Evolutionary conservation across 1,140 invertebrate species (phyloP), one percentile per base, ranked within the genome.

Genomic region (Halesus radiatus): DNA sequence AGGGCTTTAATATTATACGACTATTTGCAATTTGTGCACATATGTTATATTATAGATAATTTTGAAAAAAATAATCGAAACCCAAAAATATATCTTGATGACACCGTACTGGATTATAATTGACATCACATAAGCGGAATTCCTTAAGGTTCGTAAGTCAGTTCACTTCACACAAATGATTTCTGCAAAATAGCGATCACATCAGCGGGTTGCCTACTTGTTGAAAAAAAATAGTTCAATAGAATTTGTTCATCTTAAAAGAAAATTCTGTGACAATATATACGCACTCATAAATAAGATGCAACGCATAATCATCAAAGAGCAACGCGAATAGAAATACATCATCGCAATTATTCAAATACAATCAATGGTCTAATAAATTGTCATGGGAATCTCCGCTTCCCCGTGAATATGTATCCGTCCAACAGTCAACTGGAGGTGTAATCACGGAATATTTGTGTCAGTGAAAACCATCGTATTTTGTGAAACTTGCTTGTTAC

Each of bases 371-470:
- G 45, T 22, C 75, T 18, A 52, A 76, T 62, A 64, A 76, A 64
- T 18, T 52, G 16, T 62, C 60, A 64, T 76, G 56, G 22, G 58
- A 76, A 76, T 37, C 16, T 60, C 18, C 8, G 64, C 29, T 32
- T 32, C 53, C 54, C 32, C 73, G 60, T 60, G 53, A 45, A 50
- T 64, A 76, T 76, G 75, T 2, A 62, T 22, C 58, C 62, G 62
- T 22, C 58, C 58, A 77, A 13, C 32, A 32, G 45, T 13, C 13
- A 10, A 10, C n/a, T 26, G 15, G 76, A 78, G 76, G 62, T 78
- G 81, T 80, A 83, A 79, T 80, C 76, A 70, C 72, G 75, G 81
- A 79, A 83, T 83, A 83, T 83, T 83, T 83, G 76, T 83, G 81
- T 76, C 81, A 80, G 81, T 83, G 81, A 83, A 83, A 82, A 74